Evolutionary conservation across 1,140 invertebrate genomes (phyloP), one percentile per base, ranked within the genome.

Genomic region (Tetraneura akinire): DNA sequence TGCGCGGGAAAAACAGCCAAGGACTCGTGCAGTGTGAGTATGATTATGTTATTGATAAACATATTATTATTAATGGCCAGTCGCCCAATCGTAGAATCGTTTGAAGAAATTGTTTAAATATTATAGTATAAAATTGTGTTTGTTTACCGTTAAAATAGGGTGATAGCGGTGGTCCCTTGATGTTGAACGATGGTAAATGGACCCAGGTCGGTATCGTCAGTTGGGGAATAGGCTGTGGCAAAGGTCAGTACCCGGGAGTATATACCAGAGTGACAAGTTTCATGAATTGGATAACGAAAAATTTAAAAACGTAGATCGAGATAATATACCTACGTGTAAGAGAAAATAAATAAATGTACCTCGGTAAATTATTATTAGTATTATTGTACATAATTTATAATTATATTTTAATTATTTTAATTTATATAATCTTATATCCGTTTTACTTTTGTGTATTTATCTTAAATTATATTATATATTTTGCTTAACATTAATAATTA

Each of bases 171-270:
- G 95, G 96, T 68, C 94, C 96, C 3, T 86, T 97, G 83, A 92
- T 95, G 88, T 90, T 95, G 16, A 91, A 92, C 82, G 89, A 91
- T 57, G 91, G 91, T 37, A 89, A 90, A 80, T 94, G 93, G 91
- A 92, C 89, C 0, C 92, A 94, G 87, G 92, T 96, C 2, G 96
- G 96, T 47, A 91, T 98, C 16, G 94, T 96, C 0, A 95, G 94
- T 18, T 97, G 94, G 93, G 96, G 96, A 32, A 94, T 96, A 83
- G 94, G 95, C 37, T 97, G 96, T 85, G 96, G 95, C 10, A 92
- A 95, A 87, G 92, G 92, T 29, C 91, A 94, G 85, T 94, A 93
- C 86, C 96, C 96, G 1, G 96, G 96, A 14, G 94, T 96, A 0
- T 96, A 96, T 85, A 92, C 92, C 0, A 87, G 92, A 82, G 90